These are phyloP conservation scores for Boulengeromyrus knoepffleri DNA, from an alignment of 2,113 vertebrate species.

Conservation along the genomic window DNA sequence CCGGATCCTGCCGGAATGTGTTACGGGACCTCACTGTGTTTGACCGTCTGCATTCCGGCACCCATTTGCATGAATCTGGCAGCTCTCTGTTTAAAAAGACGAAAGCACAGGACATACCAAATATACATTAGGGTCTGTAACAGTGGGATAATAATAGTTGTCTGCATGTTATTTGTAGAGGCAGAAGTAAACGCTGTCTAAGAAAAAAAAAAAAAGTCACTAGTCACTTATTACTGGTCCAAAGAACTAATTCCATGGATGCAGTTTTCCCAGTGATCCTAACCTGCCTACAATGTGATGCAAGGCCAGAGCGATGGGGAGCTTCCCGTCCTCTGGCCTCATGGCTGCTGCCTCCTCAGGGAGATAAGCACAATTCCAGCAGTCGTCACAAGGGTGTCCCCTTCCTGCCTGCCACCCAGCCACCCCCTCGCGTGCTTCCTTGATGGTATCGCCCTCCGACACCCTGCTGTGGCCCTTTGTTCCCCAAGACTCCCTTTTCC, in stretches of 20 bases:
- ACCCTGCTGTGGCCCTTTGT: conserved; percentile 55
- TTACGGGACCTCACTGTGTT: no score
- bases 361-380: conserved; percentile 16
- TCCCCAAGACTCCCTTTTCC: conserved; percentile 62
- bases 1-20: no score
- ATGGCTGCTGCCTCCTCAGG: background rate
- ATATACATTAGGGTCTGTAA: background rate
- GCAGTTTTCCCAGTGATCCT: background rate
- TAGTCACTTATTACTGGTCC: background rate
- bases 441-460: conserved; percentile 62
- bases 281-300: background rate
- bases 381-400: conserved; percentile 18
- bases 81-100: background rate
- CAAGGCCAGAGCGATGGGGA: background rate
- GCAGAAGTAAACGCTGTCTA: background rate
- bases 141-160: background rate
- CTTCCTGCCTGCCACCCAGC: conserved; percentile 60
- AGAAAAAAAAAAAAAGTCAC: background rate
- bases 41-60: no score
- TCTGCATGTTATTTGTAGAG: background rate
- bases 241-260: background rate
- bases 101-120: background rate
- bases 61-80: background rate
- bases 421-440: conserved; percentile 53
- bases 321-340: background rate